Evolutionary conservation across 64 coral and sea anemone species (phyloP).

Genomic region (Montipora cactus): DNA sequence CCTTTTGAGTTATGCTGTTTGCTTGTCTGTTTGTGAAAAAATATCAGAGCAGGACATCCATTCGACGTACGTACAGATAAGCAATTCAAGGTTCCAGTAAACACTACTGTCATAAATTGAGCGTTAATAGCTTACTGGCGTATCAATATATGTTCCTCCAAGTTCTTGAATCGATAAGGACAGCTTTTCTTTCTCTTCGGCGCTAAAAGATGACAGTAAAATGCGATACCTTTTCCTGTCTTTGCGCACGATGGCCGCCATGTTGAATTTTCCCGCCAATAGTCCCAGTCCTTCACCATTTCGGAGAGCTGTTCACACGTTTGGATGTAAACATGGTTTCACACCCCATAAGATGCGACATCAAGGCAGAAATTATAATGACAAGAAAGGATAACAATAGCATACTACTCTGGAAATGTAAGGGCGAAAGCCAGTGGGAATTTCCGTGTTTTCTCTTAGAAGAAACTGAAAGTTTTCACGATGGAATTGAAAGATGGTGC

Average conservation of each 20-base stretch:
- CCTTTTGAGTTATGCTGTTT: too few species aligned
- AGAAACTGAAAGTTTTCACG: conserved; percentile 49
- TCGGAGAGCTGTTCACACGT: not conserved
- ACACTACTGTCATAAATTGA: not conserved
- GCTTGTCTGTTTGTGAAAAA: too few species aligned
- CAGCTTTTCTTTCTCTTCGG: conserved; percentile 72
- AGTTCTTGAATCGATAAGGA: conserved; percentile 61
- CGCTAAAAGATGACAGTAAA: conserved; percentile 77
- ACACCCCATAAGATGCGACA: not conserved
- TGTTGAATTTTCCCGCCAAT: conserved; percentile 75
- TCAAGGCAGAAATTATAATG: conserved; percentile 37
- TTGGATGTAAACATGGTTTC: conserved; percentile 46
- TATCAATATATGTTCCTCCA: conserved; percentile 79
- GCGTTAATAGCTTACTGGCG: conserved; percentile 54
- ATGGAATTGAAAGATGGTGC: conserved; percentile 43
- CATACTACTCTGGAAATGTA: conserved; percentile 45
- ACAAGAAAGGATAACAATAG: conserved; percentile 40
- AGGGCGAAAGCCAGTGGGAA: conserved; percentile 20
- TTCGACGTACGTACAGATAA: not conserved
- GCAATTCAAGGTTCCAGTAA: not conserved
- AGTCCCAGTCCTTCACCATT: conserved; percentile 26
- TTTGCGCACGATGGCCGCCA: conserved; percentile 48
- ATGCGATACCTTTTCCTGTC: conserved; percentile 77
- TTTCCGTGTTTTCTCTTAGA: conserved; percentile 24
- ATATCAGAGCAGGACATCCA: too few species aligned